phyloP scores from a whole-genome alignment of 2,797 vertebrate species.

The Enteromius mattozi region DNA sequence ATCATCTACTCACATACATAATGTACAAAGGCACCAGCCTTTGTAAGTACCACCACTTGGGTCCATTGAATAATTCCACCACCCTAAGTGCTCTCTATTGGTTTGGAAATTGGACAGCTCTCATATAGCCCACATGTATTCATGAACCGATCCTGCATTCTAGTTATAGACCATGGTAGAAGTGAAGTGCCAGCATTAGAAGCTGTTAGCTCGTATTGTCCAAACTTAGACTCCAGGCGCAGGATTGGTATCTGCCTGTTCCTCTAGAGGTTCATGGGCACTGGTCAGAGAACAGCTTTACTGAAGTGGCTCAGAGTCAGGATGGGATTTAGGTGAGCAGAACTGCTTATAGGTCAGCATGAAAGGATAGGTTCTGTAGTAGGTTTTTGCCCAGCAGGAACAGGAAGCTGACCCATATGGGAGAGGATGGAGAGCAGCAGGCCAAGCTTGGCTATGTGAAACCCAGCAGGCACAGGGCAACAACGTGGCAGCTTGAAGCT shows the following conservation, averaged over 20 bases:
- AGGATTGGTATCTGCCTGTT: background rate
- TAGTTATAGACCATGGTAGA: slow-evolving; percentile 22
- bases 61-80: slow-evolving; percentile 22
- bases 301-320: slow-evolving; percentile 25
- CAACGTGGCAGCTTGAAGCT: slow-evolving; percentile 60
- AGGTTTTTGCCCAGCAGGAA: slow-evolving; percentile 46
- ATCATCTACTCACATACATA: background rate
- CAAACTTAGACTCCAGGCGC: slow-evolving; percentile 2
- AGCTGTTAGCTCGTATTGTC: background rate
- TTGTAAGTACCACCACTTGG: slow-evolving; percentile 33
- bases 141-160: slow-evolving; percentile 25
- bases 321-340: slow-evolving; percentile 17
- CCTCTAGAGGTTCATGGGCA: background rate
- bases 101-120: slow-evolving; percentile 27
- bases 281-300: slow-evolving; percentile 14
- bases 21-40: slow-evolving; percentile 6
- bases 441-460: slow-evolving; percentile 54
- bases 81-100: slow-evolving; percentile 40
- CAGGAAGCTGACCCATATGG: slow-evolving; percentile 62
- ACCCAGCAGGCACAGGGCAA: slow-evolving; percentile 29
- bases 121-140: slow-evolving; percentile 35
- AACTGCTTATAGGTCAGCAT: slow-evolving; percentile 34
- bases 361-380: slow-evolving; percentile 48
- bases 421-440: slow-evolving; percentile 55
- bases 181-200: slow-evolving; percentile 33